These are phyloP conservation scores for Dendrocincla tyrannina DNA, from an alignment of 2,797 vertebrate species.

Conservation along the genomic window DNA sequence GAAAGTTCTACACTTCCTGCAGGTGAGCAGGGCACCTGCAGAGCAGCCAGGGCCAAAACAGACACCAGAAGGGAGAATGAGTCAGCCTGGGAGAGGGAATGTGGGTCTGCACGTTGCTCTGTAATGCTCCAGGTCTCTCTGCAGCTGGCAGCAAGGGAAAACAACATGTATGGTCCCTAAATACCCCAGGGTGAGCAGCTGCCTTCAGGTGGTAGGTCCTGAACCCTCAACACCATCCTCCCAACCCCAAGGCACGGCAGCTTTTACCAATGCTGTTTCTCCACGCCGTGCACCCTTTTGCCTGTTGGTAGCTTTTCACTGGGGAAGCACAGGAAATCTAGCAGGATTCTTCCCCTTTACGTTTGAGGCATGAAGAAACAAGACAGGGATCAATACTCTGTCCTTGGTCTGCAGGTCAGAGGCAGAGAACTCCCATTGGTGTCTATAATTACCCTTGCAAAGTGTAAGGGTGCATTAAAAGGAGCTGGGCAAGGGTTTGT, in stretches of 20 bases:
- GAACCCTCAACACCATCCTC: not conserved
- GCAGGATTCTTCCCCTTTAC: not conserved
- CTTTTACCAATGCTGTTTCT: not conserved
- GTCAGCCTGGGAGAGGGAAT: not conserved
- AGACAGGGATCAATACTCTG: not conserved
- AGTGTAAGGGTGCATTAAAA: not conserved
- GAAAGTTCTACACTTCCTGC: not conserved
- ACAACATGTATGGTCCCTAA: rapidly evolving
- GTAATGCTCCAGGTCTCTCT: not conserved
- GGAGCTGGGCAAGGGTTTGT: not conserved
- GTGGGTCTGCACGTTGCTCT: rapidly evolving
- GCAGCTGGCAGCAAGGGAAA: not conserved
- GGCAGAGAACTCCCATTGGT: not conserved
- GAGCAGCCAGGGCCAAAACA: not conserved
- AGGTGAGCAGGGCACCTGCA: not conserved
- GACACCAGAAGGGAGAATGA: rapidly evolving
- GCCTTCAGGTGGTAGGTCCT: not conserved
- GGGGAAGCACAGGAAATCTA: rapidly evolving
- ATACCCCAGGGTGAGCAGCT: not conserved
- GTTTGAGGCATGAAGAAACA: not conserved
- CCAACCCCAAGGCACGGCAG: not conserved
- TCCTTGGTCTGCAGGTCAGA: not conserved
- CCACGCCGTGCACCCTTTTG: rapidly evolving
- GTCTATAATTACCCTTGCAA: not conserved
- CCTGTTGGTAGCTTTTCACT: not conserved